Conservation (phyloP, 53 echinoderm and acorn worm genomes). For the Pentamera pediparva region DNA sequence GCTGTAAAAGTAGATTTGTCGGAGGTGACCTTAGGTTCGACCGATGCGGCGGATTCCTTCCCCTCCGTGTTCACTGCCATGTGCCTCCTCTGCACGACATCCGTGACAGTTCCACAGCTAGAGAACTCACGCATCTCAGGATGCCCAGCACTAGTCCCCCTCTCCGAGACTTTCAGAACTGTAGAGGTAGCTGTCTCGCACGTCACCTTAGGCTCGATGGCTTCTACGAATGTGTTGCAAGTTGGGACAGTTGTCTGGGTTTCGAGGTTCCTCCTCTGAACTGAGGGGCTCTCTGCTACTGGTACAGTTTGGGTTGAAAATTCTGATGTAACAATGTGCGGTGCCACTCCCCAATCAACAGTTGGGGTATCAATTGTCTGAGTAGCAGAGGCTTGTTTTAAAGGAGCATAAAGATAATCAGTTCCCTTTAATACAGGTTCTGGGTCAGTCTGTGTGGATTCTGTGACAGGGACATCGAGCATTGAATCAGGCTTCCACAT, state of each 20-base stretch:
- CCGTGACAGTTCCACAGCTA: conserved; percentile 54
- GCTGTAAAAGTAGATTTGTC: background rate
- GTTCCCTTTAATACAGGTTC: too few relatives aligned
- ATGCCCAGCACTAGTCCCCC: background rate
- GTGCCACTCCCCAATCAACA: background rate
- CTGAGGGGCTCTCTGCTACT: too few relatives aligned
- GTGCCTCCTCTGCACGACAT: conserved; percentile 62
- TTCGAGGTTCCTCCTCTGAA: background rate
- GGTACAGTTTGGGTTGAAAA: background rate
- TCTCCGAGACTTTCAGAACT: background rate
- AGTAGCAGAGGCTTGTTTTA: too few relatives aligned
- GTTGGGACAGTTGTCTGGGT: conserved; percentile 22
- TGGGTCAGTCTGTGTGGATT: conserved; percentile 8
- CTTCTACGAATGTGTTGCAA: too few relatives aligned
- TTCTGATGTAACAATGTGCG: background rate
- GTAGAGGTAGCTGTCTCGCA: conserved; percentile 5
- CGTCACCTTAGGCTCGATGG: conserved; percentile 5
- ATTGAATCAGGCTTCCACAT: conserved; percentile 22
- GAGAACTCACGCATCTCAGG: background rate
- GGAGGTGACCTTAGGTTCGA: conserved; percentile 8
- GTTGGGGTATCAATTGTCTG: background rate
- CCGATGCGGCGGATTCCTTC: too few relatives aligned
- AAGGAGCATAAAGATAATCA: too few relatives aligned
- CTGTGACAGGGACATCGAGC: background rate
- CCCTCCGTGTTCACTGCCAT: conserved; percentile 86